Evolutionary conservation across 2,797 vertebrate species (phyloP).

Genomic region (Sebastes diploproa): DNA sequence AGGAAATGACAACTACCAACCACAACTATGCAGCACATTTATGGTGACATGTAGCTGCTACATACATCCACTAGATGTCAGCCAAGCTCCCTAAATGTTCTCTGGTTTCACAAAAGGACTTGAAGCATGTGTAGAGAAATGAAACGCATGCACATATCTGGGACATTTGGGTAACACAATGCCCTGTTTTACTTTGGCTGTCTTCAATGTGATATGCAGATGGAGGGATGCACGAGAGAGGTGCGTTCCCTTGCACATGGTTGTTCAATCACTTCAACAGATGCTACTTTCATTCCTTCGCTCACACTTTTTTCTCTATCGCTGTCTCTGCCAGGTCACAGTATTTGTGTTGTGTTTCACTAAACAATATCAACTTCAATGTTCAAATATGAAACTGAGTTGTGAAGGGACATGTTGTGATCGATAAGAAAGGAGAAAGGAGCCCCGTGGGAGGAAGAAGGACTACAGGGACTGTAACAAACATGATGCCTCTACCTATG

Average conservation of each 20-base stretch:
- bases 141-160: conserved; percentile 2
- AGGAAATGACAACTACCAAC: conserved; percentile 25
- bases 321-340: not conserved
- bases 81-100: conserved; percentile 35
- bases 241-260: conserved; percentile 36
- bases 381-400: conserved; percentile 27
- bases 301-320: not conserved
- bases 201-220: conserved; percentile 54
- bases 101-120: not conserved
- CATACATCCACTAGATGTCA: conserved; percentile 71
- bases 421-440: not conserved
- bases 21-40: not conserved
- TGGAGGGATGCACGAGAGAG: conserved; percentile 3
- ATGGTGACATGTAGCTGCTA: not conserved
- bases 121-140: not conserved
- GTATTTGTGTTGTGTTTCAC: conserved; percentile 28
- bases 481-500: not conserved
- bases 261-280: conserved; percentile 56
- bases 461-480: not conserved
- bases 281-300: conserved; percentile 47
- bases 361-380: conserved; percentile 8
- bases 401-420: conserved; percentile 15
- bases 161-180: conserved; percentile 4
- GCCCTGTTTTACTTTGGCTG: conserved; percentile 5
- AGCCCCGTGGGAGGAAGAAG: not conserved